These are phyloP conservation scores for Callaeas wilsoni DNA, from an alignment of 2,113 vertebrate species.

Conservation along the genomic window DNA sequence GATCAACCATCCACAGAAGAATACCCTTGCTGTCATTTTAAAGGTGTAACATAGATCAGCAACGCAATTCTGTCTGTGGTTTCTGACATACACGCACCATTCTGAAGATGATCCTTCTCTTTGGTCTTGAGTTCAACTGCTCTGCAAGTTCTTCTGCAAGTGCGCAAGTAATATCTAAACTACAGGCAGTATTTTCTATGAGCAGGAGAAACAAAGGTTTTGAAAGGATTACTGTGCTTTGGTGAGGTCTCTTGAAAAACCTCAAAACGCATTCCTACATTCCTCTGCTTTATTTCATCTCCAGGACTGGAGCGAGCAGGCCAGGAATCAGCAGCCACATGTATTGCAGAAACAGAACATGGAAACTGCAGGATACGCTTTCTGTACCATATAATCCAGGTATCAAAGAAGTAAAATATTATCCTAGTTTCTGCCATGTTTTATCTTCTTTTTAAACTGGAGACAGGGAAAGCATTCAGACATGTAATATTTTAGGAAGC, in stretches of 20 bases:
- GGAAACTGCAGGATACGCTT: background rate
- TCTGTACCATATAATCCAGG: background rate
- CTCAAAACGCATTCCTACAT: conserved; percentile 5
- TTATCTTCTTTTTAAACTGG: background rate
- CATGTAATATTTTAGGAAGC: background rate
- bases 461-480: background rate
- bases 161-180: conserved; percentile 9
- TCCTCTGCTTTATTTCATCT: conserved; percentile 47
- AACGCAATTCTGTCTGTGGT: background rate
- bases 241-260: conserved; percentile 8
- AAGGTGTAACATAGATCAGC: background rate
- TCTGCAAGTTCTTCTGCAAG: background rate
- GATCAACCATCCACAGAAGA: background rate
- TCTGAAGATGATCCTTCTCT: background rate
- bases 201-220: conserved; percentile 23
- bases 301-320: background rate
- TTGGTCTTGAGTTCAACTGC: background rate
- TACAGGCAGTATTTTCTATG: background rate
- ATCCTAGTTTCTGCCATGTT: background rate
- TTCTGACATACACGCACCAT: accelerated
- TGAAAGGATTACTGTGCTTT: conserved; percentile 41
- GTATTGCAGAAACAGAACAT: background rate
- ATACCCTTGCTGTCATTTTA: background rate
- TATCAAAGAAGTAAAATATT: conserved; percentile 11
- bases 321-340: background rate